These are phyloP conservation scores for Platypus cylindrus DNA, from an alignment of 2,888 invertebrate genomes.

Conservation along the genomic window DNA sequence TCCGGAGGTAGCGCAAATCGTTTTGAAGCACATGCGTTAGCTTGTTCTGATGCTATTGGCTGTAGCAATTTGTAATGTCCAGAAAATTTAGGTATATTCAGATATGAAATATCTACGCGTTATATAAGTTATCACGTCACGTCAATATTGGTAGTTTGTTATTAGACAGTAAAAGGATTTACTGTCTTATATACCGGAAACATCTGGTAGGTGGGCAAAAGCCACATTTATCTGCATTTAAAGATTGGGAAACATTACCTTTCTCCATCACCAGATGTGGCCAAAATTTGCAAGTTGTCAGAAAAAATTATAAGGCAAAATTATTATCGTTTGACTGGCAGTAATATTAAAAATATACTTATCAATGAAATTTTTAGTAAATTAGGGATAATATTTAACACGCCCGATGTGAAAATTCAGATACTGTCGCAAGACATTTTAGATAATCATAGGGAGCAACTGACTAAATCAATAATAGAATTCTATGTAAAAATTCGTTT, in stretches of 20 bases:
- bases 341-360: slow-evolving; percentile 1
- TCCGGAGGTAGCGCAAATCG: no score
- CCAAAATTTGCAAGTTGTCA: background rate
- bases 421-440: slow-evolving; percentile 3
- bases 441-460: slow-evolving; percentile 3
- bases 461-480: slow-evolving; percentile 1
- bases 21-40: no score
- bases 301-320: slow-evolving; percentile 5
- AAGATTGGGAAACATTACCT: slow-evolving; percentile 3
- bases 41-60: no score
- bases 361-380: slow-evolving; percentile 1
- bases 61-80: no score
- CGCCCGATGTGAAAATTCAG: slow-evolving; percentile 2
- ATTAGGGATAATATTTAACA: slow-evolving; percentile 1
- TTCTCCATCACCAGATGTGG: slow-evolving; percentile 2
- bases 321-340: background rate
- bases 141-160: no score
- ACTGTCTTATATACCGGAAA: no score
- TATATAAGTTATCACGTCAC: no score
- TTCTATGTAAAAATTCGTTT: slow-evolving; percentile 1
- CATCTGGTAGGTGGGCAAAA: no score
- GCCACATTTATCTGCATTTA: no score
- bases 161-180: no score
- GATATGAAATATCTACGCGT: no score
- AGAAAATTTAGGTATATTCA: no score